Conservation (phyloP, 2,888 invertebrate genomes). For the Ennomos erosarius region DNA sequence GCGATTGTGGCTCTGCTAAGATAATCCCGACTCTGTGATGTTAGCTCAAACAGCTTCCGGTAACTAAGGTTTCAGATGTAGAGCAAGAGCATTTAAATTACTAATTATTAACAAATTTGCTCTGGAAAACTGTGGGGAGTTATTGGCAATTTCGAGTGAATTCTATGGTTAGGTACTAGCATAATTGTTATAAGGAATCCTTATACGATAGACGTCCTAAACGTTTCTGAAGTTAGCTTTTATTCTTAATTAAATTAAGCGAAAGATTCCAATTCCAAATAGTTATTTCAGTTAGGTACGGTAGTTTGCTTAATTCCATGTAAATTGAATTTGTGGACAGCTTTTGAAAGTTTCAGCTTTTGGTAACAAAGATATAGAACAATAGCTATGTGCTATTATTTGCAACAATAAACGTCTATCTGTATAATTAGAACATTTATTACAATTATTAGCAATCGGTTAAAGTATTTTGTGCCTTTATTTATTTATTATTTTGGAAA, state of each 20-base stretch:
- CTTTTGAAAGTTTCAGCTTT: conserved; percentile 8
- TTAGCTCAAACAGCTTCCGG: conserved; percentile 25
- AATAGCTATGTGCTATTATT: background rate
- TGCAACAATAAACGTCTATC: no score
- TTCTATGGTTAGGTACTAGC: conserved; percentile 15
- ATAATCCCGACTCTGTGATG: conserved; percentile 22
- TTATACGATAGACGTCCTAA: conserved; percentile 14
- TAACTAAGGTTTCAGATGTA: conserved; percentile 22
- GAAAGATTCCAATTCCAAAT: conserved; percentile 17
- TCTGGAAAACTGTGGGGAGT: conserved; percentile 25
- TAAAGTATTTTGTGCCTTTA: no score
- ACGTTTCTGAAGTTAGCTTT: conserved; percentile 10
- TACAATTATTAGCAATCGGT: no score
- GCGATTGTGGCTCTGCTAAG: conserved; percentile 13
- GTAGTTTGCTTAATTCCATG: conserved; percentile 16
- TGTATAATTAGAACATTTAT: no score
- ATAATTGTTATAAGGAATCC: conserved; percentile 12
- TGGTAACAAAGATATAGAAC: conserved; percentile 11
- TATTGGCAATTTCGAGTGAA: conserved; percentile 27
- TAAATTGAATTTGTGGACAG: conserved; percentile 19
- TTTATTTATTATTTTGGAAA: no score
- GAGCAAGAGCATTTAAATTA: conserved; percentile 29
- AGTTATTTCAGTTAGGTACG: conserved; percentile 13
- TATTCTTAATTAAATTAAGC: conserved; percentile 22
- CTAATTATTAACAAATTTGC: conserved; percentile 36